Percentiles rank a stretch among this genome's conserved stretches.
Conservation (phyloP, 2,113 vertebrate species). For the Mugil cephalus region DNA sequence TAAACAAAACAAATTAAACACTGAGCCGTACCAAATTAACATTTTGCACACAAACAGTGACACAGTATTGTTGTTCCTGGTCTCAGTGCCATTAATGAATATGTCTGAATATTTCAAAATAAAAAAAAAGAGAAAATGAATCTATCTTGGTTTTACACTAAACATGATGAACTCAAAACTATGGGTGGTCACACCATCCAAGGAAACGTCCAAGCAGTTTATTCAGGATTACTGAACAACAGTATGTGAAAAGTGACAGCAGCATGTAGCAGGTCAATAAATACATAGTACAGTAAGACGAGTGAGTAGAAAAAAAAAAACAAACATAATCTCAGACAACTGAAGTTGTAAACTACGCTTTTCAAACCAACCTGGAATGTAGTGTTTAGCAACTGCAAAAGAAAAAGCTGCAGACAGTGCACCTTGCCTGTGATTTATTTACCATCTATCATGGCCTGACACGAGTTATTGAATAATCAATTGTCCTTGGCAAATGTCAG, state of each 20-base stretch:
- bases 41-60: slow-evolving; percentile 39
- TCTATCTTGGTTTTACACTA: background rate
- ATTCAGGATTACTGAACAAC: slow-evolving; percentile 10
- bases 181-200: background rate
- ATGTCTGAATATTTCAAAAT: slow-evolving; percentile 1
- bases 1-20: slow-evolving; percentile 60
- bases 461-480: slow-evolving; percentile 66
- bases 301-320: background rate
- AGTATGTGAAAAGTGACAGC: background rate
- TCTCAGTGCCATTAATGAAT: background rate
- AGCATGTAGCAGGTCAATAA: background rate
- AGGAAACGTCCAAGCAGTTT: background rate
- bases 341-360: background rate
- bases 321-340: background rate
- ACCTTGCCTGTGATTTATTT: slow-evolving; percentile 34
- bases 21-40: slow-evolving; percentile 26
- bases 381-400: slow-evolving; percentile 3
- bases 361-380: background rate
- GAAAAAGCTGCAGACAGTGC: slow-evolving; percentile 29
- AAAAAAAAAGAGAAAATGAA: background rate
- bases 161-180: background rate
- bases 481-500: slow-evolving; percentile 70
- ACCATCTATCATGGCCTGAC: slow-evolving; percentile 53
- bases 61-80: background rate
- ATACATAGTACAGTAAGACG: background rate